phyloP scores from a whole-genome alignment of 2,113 vertebrate species.

The Leptosomus discolor region DNA sequence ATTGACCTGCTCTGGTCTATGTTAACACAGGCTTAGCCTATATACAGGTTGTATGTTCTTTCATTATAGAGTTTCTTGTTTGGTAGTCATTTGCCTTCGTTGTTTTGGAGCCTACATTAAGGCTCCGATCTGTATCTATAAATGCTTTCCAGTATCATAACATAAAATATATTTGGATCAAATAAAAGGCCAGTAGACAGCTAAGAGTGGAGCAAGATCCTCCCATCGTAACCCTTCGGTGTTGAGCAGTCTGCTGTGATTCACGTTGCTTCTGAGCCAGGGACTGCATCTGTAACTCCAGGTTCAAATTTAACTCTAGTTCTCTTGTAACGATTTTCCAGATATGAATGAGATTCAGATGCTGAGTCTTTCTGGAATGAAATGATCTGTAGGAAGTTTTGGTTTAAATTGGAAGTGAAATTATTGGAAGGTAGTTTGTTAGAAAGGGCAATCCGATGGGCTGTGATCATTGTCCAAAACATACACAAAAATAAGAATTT shows the following conservation, averaged over 20 bases:
- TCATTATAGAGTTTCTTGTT: neutral
- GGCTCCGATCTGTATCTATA: neutral
- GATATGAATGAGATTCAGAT: neutral
- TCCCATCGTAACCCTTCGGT: neutral
- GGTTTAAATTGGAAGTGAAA: neutral
- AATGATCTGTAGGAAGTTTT: neutral
- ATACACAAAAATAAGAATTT: neutral
- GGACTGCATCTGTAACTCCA: neutral
- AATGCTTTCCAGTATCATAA: neutral
- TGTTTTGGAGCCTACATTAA: neutral
- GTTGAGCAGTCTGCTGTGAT: neutral
- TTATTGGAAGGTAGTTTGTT: neutral
- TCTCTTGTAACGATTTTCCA: neutral
- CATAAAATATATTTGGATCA: neutral
- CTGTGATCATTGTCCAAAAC: neutral
- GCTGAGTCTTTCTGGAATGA: neutral
- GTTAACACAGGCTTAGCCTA: neutral
- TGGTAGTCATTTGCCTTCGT: neutral
- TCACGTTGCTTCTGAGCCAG: neutral
- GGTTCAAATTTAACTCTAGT: neutral
- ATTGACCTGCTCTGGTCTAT: neutral
- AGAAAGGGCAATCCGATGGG: neutral
- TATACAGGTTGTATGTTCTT: fast-evolving
- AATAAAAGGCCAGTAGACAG: neutral
- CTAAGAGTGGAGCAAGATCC: neutral